phyloP scores from a whole-genome alignment of 2,888 invertebrate species.

The Cantharis nigra region DNA sequence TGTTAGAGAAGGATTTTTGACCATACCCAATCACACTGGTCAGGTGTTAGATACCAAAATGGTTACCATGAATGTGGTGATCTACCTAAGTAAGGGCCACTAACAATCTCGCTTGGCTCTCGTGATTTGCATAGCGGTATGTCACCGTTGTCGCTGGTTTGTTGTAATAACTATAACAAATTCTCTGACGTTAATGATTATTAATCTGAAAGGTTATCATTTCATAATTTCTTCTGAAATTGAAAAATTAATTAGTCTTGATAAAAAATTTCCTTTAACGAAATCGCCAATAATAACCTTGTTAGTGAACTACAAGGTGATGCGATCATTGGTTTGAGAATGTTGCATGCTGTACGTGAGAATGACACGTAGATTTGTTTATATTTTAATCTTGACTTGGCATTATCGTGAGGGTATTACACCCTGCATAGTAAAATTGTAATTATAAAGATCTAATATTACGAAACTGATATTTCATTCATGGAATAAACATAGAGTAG shows the following conservation, averaged over 20 bases:
- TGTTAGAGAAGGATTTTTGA: too few species aligned
- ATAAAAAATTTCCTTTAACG: background rate
- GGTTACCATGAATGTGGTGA: too few species aligned
- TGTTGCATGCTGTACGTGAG: constrained; percentile 17
- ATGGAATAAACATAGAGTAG: background rate
- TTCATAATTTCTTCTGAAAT: background rate
- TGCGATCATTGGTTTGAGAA: constrained; percentile 13
- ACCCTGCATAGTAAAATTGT: background rate
- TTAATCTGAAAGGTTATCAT: background rate
- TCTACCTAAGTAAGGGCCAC: too few species aligned
- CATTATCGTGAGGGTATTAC: background rate
- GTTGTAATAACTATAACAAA: background rate
- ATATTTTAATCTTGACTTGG: constrained; percentile 9
- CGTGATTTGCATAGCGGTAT: background rate
- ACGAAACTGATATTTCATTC: background rate
- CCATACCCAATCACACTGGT: too few species aligned
- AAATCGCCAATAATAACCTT: background rate
- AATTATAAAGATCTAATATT: background rate
- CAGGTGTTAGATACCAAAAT: too few species aligned
- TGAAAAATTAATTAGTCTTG: background rate
- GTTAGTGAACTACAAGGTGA: constrained; percentile 14
- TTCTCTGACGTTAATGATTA: background rate
- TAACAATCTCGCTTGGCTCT: too few species aligned
- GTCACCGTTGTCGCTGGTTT: background rate
- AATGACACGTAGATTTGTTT: constrained; percentile 25